Conservation (phyloP, 2,797 vertebrate genomes). For the Channallabes apus region DNA sequence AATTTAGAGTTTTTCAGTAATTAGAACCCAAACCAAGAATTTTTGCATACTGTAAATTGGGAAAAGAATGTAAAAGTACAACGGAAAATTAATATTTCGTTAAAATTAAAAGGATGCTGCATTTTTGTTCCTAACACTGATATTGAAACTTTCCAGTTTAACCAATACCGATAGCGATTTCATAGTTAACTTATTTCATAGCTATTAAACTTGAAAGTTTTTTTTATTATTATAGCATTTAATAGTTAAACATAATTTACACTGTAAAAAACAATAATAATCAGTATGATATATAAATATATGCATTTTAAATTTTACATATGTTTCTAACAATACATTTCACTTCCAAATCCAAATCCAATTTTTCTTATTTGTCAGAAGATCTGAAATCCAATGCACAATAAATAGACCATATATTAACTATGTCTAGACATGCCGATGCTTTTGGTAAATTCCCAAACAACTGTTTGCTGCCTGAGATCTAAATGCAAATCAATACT, state of each 20-base stretch:
- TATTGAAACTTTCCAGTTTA: background rate
- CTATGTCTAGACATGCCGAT: background rate
- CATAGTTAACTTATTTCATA: too few species aligned
- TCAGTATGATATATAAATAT: background rate
- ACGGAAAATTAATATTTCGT: background rate
- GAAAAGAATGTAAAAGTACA: background rate
- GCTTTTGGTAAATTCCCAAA: background rate
- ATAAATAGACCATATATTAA: too few species aligned
- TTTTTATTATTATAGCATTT: background rate
- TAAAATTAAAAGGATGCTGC: background rate
- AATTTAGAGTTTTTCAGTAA: background rate
- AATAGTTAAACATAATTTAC: background rate
- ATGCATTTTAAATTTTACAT: background rate
- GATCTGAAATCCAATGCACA: background rate
- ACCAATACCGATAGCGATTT: too few species aligned
- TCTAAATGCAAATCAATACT: background rate
- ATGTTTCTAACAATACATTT: background rate
- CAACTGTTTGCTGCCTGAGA: background rate
- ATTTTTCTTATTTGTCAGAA: background rate
- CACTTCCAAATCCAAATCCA: background rate
- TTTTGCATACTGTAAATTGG: background rate
- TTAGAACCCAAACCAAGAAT: background rate
- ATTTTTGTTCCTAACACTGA: background rate
- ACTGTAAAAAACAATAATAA: background rate
- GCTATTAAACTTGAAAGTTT: too few species aligned